These are phyloP conservation scores for Diacarnus erythraeanus DNA, from an alignment of 37 sponge, comb jelly and placozoan genomes.

Conservation along the genomic window DNA sequence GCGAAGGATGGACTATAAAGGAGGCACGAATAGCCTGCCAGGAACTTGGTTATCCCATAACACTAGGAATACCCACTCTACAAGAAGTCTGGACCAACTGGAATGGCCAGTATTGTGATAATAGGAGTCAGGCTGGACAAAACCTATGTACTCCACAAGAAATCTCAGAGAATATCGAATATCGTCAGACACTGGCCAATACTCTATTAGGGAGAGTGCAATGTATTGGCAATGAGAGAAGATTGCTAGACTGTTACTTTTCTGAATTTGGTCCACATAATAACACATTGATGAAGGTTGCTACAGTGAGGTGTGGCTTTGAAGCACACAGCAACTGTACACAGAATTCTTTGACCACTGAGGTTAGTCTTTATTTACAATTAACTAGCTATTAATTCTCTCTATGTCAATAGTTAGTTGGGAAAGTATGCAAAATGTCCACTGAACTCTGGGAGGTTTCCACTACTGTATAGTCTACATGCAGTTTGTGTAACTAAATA, in stretches of 20 bases:
- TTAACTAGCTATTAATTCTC: too few relatives aligned
- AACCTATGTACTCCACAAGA: not conserved
- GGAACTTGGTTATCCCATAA: constrained; percentile 70
- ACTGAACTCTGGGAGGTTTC: too few relatives aligned
- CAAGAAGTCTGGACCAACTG: constrained; percentile 37
- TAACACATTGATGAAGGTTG: constrained; percentile 22
- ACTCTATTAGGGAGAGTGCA: constrained; percentile 25
- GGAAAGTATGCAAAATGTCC: too few relatives aligned
- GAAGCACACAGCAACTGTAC: constrained; percentile 34
- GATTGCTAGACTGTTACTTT: constrained; percentile 46
- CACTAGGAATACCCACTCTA: constrained; percentile 16
- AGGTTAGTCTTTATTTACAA: too few relatives aligned
- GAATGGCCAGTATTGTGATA: not conserved
- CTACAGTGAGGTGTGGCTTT: constrained; percentile 71
- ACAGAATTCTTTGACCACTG: too few relatives aligned
- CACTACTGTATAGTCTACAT: too few relatives aligned
- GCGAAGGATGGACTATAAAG: constrained; percentile 32
- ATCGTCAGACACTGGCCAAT: not conserved
- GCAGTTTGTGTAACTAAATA: too few relatives aligned
- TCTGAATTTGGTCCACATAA: constrained; percentile 13
- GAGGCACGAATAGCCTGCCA: constrained; percentile 57
- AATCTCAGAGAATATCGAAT: constrained; percentile 8
- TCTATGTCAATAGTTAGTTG: too few relatives aligned
- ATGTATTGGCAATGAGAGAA: constrained; percentile 47
- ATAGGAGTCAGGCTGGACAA: too few relatives aligned